Base-by-base conservation (phyloP, 30 jellyfish, hydroid and myxozoan species). In the Aurelia aurita complex sp. Pacific region DNA sequence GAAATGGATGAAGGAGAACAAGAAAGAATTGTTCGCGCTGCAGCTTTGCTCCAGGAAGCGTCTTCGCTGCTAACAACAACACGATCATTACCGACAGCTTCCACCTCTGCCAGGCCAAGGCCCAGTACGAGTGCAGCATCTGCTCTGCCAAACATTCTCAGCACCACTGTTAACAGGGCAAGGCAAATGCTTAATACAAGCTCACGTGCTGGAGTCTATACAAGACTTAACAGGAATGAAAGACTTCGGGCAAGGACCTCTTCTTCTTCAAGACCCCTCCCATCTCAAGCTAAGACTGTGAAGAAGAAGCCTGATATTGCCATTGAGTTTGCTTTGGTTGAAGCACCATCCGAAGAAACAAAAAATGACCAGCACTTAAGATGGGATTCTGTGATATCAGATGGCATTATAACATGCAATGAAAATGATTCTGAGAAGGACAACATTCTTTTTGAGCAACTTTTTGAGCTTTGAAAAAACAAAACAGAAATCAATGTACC, bases 41-140 rank as follows among this genome's bases (percentile, higher is more conserved):
- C 89, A 62, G 89, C 68, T 79, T 65, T 67, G 89, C 89, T 79
- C 32, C 51, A 79, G 82, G 89, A 79, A 38, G 89, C 89, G 69
- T 79, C 89, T 62, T 43, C 80, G 15, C 89, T 79, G 23, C 80
- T 79, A 62, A 64, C 62, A 62, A 52, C 81, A 1, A 35, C 33
- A 79, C 73, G 42, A 42, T 52, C 80, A 64, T 2, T 38, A 4
- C 50, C 50, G 0, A 62, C 89, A 62, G 61, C 81, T 63, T n/a
- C 61, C 35, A 35, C 67, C 36, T 32, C 76, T 32, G 38, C 87
- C 3, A 38, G 50, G 50, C 5, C 50, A 18, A 10, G 60, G 61
- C 76, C 64, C 64, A 63, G 75, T 16, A 54, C 61, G 38, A 76
- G 87, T 55, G 19, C 76, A 32, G 40, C 50, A 55, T 60, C 87